Base-by-base conservation (phyloP, 2,888 invertebrate genomes). In the Lobophora halterata region DNA sequence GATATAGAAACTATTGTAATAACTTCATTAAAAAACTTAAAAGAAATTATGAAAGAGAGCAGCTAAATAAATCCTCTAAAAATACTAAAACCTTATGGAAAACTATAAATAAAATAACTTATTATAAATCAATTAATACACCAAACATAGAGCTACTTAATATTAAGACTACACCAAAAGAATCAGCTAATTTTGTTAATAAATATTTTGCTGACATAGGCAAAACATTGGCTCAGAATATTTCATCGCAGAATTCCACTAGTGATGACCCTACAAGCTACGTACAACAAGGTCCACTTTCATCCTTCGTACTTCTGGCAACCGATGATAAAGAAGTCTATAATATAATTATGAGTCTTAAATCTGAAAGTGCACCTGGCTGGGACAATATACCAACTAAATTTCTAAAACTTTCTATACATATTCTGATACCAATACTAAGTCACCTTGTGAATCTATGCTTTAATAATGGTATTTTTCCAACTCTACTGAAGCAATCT, bases 31-130 rank as follows among this genome's bases (percentile, higher is more conserved):
- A 23, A n/a, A n/a, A n/a, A n/a, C n/a, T n/a, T n/a, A n/a, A n/a
- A n/a, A n/a, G n/a, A 14, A 14, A 14, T 3, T 23, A 29, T 36
- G 13, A 36, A 3, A 17, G 13, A 13, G 19, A 36, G 1, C 23
- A 24, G 25, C 7, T 36, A 6, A 5, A 3, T 1, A 20, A 30
- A 16, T 5, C 19, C 2, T 2, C 25, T 5, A 8, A 19, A 20
- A 31, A 30, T 7, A 24, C 13, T 10, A 30, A 37, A 16, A 5
- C 11, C 2, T 16, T 36, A 3, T 36, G 35, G 28, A 13, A 23
- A 4, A 23, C 16, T 4, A 36, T 36, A 2, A 37, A 37, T 11
- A 14, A 20, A 4, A 27, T 27, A 9, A 34, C 34, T 2, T 18
- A 34, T n/a, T 4, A 4, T 4, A 23, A 23, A 23, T 5, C 5